Percentiles rank a stretch among this genome's conserved stretches.
Conservation (phyloP, 2,888 invertebrate genomes). For the Spilarctia lutea region DNA sequence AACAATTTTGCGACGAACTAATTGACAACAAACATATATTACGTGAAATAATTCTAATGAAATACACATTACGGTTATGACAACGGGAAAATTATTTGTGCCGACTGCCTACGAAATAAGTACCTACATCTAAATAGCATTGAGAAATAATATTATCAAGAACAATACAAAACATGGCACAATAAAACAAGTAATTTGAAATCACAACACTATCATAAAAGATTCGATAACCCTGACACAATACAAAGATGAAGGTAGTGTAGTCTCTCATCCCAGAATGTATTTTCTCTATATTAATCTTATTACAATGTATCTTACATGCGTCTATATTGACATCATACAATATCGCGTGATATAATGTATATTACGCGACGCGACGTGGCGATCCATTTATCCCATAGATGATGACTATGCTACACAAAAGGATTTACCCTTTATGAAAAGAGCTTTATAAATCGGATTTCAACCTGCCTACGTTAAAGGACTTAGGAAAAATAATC, state of each 20-base stretch:
- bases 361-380: neutral
- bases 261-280: neutral
- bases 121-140: neutral
- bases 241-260: neutral
- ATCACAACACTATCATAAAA: neutral
- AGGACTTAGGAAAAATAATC: neutral
- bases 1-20: no score
- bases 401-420: neutral
- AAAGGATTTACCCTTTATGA: neutral
- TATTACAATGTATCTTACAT: neutral
- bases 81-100: neutral
- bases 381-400: constrained; percentile 1
- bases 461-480: neutral
- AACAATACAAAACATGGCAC: neutral
- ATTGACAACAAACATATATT: no score
- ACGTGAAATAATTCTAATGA: neutral
- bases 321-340: neutral
- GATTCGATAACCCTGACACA: neutral
- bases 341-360: neutral
- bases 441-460: neutral
- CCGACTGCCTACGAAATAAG: neutral
- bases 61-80: neutral
- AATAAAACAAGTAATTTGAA: neutral
- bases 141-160: neutral
- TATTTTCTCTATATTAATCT: neutral